Evolutionary conservation across 1,140 invertebrate genomes (phyloP).

Genomic region (Drosophila kohkoa): DNA sequence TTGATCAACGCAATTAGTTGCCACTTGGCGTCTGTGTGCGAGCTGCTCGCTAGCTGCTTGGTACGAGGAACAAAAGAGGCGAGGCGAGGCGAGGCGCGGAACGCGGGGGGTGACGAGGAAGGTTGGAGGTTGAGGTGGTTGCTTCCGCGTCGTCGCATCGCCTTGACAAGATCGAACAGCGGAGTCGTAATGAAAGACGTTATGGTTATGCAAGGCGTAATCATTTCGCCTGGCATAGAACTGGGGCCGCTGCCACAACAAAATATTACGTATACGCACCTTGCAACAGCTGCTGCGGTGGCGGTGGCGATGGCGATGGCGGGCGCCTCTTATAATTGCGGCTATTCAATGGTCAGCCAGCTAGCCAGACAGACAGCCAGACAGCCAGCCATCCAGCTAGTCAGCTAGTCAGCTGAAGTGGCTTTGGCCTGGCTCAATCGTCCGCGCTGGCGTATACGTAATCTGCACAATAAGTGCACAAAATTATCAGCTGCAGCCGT

Average conservation of each 20-base stretch:
- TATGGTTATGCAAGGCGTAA: constrained; percentile 19
- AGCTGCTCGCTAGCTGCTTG: constrained; percentile 51
- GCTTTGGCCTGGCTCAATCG: constrained; percentile 21
- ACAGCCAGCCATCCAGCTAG: not conserved
- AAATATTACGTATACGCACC: constrained; percentile 78
- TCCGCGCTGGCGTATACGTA: constrained; percentile 57
- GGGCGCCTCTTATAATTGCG: constrained; percentile 46
- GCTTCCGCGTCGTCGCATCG: constrained; percentile 27
- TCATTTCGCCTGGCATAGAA: constrained; percentile 36
- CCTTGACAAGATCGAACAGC: constrained; percentile 33
- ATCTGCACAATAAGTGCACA: constrained; percentile 70
- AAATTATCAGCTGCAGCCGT: constrained; percentile 71
- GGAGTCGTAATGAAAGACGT: not conserved
- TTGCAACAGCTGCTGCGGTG: constrained; percentile 54
- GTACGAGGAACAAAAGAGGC: not conserved
- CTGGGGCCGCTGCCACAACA: constrained; percentile 34
- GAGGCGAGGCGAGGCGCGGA: not conserved
- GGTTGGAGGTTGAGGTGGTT: constrained; percentile 10
- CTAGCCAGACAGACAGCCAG: not conserved
- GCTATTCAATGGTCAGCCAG: constrained; percentile 45
- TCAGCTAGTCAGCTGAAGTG: not conserved
- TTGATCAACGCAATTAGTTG: constrained; percentile 73
- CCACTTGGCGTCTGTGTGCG: constrained; percentile 55
- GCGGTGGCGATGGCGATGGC: not conserved
- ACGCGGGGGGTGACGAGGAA: not conserved